These are phyloP conservation scores for Ivindomyrus marchei DNA, from an alignment of 2,113 vertebrate genomes.

Conservation along the genomic window DNA sequence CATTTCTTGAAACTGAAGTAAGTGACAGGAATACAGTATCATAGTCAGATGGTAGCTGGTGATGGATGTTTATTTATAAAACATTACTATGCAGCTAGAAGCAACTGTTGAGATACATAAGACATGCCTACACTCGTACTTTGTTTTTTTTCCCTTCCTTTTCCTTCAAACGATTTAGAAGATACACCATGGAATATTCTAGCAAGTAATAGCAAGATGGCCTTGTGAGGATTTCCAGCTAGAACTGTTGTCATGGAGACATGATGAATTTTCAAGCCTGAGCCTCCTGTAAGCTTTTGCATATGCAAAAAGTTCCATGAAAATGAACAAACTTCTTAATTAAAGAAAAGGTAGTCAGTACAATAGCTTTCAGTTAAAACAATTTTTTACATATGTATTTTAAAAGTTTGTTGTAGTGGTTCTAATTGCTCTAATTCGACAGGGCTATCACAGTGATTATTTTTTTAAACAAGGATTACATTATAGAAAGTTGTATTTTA, in stretches of 20 bases:
- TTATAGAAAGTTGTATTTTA: neutral
- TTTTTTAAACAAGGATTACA: neutral
- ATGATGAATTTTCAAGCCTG: constrained; percentile 12
- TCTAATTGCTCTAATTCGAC: neutral
- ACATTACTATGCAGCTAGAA: constrained; percentile 1
- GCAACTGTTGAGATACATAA: constrained; percentile 7
- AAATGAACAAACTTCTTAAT: neutral
- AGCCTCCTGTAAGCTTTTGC: neutral
- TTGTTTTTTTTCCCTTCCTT: neutral
- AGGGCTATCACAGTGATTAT: neutral
- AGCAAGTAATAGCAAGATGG: neutral
- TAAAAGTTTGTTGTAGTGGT: neutral
- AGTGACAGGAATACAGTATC: neutral
- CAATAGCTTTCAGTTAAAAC: neutral
- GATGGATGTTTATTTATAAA: constrained; percentile 11
- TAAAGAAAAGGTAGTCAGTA: neutral
- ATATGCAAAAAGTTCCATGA: neutral
- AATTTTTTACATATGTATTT: neutral
- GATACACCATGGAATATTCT: neutral
- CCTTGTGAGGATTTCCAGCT: constrained; percentile 12
- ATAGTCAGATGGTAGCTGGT: neutral
- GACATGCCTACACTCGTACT: neutral
- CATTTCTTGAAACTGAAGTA: neutral
- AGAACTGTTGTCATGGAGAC: constrained; percentile 12
- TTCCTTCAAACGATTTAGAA: neutral